Conservation (phyloP, 2,797 vertebrate genomes). For the Oreochromis grahami region DNA sequence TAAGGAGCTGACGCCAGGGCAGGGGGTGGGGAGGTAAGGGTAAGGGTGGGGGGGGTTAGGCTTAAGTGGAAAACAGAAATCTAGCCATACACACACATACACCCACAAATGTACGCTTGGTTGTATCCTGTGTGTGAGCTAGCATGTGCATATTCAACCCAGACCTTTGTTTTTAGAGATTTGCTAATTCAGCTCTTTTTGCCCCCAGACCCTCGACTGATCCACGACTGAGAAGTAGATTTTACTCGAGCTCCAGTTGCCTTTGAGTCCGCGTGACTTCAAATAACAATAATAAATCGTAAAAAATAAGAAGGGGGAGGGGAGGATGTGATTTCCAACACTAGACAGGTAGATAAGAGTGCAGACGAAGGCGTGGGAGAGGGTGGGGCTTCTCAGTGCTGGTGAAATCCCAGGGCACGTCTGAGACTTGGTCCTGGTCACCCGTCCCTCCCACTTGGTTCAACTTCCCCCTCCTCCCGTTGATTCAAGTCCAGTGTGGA, state of each 20-base stretch:
- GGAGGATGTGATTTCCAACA: conserved; percentile 51
- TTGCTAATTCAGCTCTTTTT: conserved; percentile 43
- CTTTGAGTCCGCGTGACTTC: conserved; percentile 43
- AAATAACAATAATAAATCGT: neutral
- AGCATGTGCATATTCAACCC: conserved; percentile 79
- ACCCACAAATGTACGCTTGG: conserved; percentile 44
- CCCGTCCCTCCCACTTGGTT: neutral
- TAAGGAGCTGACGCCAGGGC: conserved; percentile 30
- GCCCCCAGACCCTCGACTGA: conserved; percentile 39
- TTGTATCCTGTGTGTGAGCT: conserved; percentile 67
- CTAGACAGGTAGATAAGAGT: conserved; percentile 55
- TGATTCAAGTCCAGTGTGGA: conserved; percentile 73
- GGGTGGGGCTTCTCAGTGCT: conserved; percentile 56
- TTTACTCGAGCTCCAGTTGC: conserved; percentile 58
- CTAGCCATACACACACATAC: conserved; percentile 58
- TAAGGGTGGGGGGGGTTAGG: conserved; percentile 1
- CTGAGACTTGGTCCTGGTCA: conserved; percentile 33
- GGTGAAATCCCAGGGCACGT: conserved; percentile 58
- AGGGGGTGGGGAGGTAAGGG: neutral
- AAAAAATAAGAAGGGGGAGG: neutral
- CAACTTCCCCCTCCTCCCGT: conserved; percentile 5
- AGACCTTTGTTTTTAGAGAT: conserved; percentile 41
- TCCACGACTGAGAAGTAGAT: conserved; percentile 62
- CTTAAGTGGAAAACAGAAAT: conserved; percentile 59
- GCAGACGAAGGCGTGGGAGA: conserved; percentile 27